Base-by-base conservation (phyloP, 2,888 invertebrate species). In the Biston stratarius region DNA sequence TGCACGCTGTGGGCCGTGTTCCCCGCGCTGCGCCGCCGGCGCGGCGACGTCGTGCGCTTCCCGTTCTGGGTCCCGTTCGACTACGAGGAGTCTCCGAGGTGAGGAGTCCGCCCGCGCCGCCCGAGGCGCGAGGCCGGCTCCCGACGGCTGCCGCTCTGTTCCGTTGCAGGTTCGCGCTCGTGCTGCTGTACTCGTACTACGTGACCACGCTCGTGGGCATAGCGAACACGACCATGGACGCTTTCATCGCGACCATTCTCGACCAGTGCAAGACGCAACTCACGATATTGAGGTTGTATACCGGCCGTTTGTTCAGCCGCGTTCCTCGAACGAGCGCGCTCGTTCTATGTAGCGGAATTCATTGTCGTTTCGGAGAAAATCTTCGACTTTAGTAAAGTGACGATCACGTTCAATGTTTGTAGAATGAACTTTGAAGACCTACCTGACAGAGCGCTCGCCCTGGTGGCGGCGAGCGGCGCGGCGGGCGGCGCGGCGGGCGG, bases 201-300 rank as follows among this genome's bases (percentile, higher is more conserved):
- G 89, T 86, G 53, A 92, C 90, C 1, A 84, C 92, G n/a, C 78
- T 93, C 63, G 89, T 91, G 40, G 93, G 88, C 44, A 83, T 93
- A 56, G 92, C 91, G n/a, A 93, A 93, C 75, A 94, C 93, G 33
- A 91, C 91, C 6, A 92, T 91, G 91, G 93, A 94, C 62, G 92
- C 92, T 0, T 90, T 93, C 72, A 83, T 93, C 62, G 92, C 86
- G 1, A 87, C 91, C n/a, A 72, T 92, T 9, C 81, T 93, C 33
- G 80, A 80, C 65, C 92, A 90, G 74, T 90, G 88, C 76, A 84
- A 87, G 69, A 87, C 88, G 10, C 92, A 93, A 61, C 77, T 93
- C 1, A 80, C 70, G 5, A 90, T 92, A 15, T 71, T 92, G 33
- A 81, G 91, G 93, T 90, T 9, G 52, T 15, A 9, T 47, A 47